Evolutionary conservation across 2,113 vertebrate species (phyloP), one percentile per base, ranked within the genome.

Genomic region (Stomatorhinus ivindoensis): DNA sequence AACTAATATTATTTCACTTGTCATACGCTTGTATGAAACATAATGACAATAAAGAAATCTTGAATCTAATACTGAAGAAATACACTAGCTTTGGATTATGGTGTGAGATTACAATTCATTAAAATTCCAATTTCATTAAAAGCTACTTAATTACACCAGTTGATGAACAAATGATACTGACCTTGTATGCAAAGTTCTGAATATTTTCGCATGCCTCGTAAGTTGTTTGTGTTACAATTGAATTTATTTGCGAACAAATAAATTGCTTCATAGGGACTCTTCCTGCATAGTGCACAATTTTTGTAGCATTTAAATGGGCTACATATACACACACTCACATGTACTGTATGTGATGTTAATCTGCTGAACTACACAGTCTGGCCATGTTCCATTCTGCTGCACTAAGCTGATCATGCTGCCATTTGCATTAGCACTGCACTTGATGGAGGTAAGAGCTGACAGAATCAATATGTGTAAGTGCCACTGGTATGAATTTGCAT

Each of bases 401-500:
- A 80, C 50, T 85, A 53, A 88, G 80, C 89, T 73, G 87, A 55
- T 90, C 50, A 61, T 13, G 50, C 9, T 58, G 87, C 80, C 87
- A 48, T 69, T 65, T 87, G 76, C 87, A 58, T 61, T 31, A 88
- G 51, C 13, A 61, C 35, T 48, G 61, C 46, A 47, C 50, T 83
- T 61, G 61, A 88, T 19, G 53, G 8, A 69, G 58, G 76, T 47
- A 61, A 73, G 50, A 88, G 86, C 87, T 90, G 89, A 90, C 87
- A 83, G 73, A 88, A 90, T 90, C 89, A 73, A 88, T 88, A 90
- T 44, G 27, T 61, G 80, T 47, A 90, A 80, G 35, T 65, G 31
- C 42, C 44, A 17, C 53, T 65, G n/a, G 86, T 84, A 85, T 88
- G 69, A 90, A 90, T 90, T 87, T 90, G 89, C 89, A 90, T 87